phyloP scores from a whole-genome alignment of 2,888 invertebrate species.

The Papilio elwesi region DNA sequence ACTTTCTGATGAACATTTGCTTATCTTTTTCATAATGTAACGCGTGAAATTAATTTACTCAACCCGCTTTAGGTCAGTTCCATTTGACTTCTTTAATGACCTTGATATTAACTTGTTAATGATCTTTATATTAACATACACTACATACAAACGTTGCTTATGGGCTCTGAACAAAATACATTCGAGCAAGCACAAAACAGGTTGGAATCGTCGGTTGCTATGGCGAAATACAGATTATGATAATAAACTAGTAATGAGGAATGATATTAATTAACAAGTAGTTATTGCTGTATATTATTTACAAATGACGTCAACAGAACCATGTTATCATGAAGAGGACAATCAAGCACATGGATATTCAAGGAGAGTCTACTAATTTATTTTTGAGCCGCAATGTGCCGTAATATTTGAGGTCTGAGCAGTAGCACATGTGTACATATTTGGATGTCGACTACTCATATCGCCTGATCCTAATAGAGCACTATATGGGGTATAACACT shows the following conservation, averaged over 20 bases:
- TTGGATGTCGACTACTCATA: neutral
- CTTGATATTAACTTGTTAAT: too few relatives aligned
- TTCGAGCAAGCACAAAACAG: conserved; percentile 12
- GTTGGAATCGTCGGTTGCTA: conserved; percentile 1
- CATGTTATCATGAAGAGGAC: neutral
- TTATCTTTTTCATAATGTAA: too few relatives aligned
- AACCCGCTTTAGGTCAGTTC: neutral
- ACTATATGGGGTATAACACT: too few relatives aligned
- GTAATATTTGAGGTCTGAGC: neutral
- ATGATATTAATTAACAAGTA: neutral
- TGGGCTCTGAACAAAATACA: neutral
- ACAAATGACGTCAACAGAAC: neutral
- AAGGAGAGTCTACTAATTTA: too few relatives aligned
- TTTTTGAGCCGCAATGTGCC: neutral
- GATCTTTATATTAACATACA: neutral
- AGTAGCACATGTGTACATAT: neutral
- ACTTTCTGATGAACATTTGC: too few relatives aligned
- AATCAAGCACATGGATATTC: neutral
- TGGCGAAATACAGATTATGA: conserved; percentile 7
- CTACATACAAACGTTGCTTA: neutral
- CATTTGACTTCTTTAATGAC: neutral
- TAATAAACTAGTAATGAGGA: conserved; percentile 7
- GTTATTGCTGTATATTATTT: neutral
- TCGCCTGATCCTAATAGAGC: neutral
- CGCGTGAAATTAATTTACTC: neutral